phyloP scores from a whole-genome alignment of 1,140 invertebrate species.

The Meloidogyne chitwoodi region DNA sequence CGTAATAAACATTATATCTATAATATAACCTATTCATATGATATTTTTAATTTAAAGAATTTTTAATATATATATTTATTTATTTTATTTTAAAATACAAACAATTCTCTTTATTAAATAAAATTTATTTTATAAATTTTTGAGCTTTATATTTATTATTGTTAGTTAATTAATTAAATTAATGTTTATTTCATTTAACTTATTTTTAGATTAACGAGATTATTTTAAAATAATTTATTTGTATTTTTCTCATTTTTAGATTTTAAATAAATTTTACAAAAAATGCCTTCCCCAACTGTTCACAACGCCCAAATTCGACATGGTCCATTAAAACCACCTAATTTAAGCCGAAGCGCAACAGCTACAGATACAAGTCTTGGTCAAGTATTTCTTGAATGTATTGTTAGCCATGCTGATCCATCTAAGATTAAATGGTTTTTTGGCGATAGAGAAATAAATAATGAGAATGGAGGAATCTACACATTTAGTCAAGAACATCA shows the following conservation, averaged over 20 bases:
- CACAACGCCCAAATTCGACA: conserved; percentile 21
- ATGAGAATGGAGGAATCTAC: neutral
- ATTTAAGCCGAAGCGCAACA: conserved; percentile 4
- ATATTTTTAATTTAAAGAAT: neutral
- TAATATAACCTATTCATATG: neutral
- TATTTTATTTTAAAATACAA: too few species aligned
- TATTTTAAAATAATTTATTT: too few species aligned
- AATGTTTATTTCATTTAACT: too few species aligned
- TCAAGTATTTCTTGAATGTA: conserved; percentile 17
- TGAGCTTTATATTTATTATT: too few species aligned
- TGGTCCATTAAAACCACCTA: conserved; percentile 14
- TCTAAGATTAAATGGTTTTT: conserved; percentile 9
- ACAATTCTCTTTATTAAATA: too few species aligned
- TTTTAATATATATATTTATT: neutral
- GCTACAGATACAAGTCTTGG: conserved; percentile 8
- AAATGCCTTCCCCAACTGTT: conserved; percentile 8
- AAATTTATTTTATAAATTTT: too few species aligned
- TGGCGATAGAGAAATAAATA: conserved; percentile 8
- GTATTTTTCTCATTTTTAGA: neutral
- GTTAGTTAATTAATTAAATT: too few species aligned
- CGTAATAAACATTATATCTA: too few species aligned
- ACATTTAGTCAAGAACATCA: conserved; percentile 14
- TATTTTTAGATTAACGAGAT: too few species aligned
- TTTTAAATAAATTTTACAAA: neutral
- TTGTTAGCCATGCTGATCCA: conserved; percentile 10